Conservation (phyloP, 2,888 invertebrate species). For the Lysandra coridon region DNA sequence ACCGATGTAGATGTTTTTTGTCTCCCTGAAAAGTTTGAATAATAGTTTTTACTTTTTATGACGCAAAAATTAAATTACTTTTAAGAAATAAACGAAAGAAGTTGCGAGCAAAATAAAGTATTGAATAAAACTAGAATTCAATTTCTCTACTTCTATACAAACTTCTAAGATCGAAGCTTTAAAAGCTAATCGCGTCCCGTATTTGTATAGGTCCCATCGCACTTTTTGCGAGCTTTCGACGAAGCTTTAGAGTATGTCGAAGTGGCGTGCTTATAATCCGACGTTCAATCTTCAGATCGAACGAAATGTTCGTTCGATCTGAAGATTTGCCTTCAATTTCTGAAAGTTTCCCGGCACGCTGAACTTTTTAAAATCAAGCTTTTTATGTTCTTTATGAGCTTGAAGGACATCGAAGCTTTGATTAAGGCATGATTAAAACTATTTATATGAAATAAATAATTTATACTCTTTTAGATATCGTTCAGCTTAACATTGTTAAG, state of each 20-base stretch:
- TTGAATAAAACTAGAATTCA: not conserved
- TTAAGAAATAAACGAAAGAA: not conserved
- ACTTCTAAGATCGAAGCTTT: slow-evolving; percentile 5
- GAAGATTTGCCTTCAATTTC: slow-evolving; percentile 18
- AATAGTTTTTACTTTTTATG: too few species aligned
- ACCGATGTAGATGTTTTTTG: too few species aligned
- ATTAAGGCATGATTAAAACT: not conserved
- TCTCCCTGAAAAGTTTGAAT: too few species aligned
- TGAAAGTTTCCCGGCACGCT: slow-evolving; percentile 2
- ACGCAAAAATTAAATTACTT: too few species aligned
- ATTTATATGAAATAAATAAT: not conserved
- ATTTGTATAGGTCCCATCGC: slow-evolving; percentile 4
- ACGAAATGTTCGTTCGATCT: too few species aligned
- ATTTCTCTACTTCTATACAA: not conserved
- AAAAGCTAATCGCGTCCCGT: slow-evolving; percentile 6
- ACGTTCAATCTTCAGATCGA: slow-evolving; percentile 15
- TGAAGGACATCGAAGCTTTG: not conserved
- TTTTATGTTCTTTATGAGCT: not conserved
- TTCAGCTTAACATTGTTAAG: too few species aligned
- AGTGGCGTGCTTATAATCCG: slow-evolving; percentile 14
- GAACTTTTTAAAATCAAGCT: not conserved
- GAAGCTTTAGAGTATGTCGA: slow-evolving; percentile 6
- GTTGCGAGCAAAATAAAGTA: not conserved
- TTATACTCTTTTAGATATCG: too few species aligned
- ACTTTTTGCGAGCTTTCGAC: slow-evolving; percentile 12